Conservation (phyloP, 53 echinoderm and acorn worm species). For the Patiria pectinifera region DNA sequence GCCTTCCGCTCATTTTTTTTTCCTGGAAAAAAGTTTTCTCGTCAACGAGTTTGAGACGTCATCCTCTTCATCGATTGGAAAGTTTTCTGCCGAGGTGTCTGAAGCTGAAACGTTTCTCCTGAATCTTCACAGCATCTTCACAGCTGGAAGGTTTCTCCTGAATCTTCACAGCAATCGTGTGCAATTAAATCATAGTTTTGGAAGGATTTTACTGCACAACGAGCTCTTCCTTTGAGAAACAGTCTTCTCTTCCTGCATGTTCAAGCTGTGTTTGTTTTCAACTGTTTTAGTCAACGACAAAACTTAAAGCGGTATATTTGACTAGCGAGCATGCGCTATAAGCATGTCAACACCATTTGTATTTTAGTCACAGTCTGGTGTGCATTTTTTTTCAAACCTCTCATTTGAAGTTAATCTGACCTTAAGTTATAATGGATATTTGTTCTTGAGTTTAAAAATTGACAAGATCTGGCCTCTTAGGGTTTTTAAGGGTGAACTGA, state of each 20-base stretch:
- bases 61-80: too few relatives aligned
- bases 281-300: not conserved
- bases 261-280: not conserved
- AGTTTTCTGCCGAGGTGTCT: too few relatives aligned
- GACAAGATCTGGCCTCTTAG: not conserved
- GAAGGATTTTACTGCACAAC: not conserved
- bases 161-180: too few relatives aligned
- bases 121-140: too few relatives aligned
- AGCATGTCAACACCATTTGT: too few relatives aligned
- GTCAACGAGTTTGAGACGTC: not conserved
- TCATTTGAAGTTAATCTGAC: too few relatives aligned
- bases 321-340: not conserved
- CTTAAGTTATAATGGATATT: not conserved
- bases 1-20: too few relatives aligned
- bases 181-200: not conserved
- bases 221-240: not conserved
- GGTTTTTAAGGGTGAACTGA: not conserved
- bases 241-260: not conserved
- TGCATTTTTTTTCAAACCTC: too few relatives aligned
- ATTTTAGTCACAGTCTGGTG: too few relatives aligned
- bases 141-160: too few relatives aligned
- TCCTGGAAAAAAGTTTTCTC: not conserved
- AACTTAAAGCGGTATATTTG: not conserved
- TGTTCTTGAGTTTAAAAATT: not conserved
- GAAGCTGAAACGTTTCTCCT: too few relatives aligned